Evolutionary conservation across 1,140 invertebrate genomes (phyloP).

Genomic region (Meloidogyne chitwoodi): DNA sequence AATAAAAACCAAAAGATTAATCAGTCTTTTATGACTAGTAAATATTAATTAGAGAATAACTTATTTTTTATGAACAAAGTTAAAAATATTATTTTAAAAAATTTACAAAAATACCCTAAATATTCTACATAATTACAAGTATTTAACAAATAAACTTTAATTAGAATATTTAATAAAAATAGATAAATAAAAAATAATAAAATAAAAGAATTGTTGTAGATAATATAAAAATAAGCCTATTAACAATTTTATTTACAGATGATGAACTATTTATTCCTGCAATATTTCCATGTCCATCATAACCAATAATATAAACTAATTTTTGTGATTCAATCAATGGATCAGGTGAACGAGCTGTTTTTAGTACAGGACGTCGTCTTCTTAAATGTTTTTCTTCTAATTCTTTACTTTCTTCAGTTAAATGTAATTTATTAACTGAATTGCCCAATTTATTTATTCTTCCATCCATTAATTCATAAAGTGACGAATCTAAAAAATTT

Average conservation of each 20-base stretch:
- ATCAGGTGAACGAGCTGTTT: conserved; percentile 12
- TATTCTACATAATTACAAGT: no score
- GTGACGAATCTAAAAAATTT: neutral
- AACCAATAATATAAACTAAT: conserved; percentile 15
- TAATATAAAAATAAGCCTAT: neutral
- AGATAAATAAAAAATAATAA: no score
- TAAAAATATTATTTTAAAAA: no score
- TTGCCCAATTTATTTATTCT: neutral
- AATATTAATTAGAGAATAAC: no score
- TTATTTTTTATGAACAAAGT: no score
- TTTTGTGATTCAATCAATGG: conserved; percentile 16
- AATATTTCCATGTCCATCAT: neutral
- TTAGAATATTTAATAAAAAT: no score
- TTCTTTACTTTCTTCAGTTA: neutral
- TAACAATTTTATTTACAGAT: neutral
- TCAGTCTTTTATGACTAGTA: no score
- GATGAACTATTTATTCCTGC: neutral
- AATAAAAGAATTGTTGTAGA: neutral
- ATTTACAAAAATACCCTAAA: no score
- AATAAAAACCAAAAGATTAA: no score
- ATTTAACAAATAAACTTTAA: no score
- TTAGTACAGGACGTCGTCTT: conserved; percentile 3
- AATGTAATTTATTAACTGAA: neutral
- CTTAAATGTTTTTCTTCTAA: neutral
- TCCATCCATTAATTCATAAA: neutral